Conservation (phyloP, 1,140 invertebrate species). For the Berghia stephanieae region DNA sequence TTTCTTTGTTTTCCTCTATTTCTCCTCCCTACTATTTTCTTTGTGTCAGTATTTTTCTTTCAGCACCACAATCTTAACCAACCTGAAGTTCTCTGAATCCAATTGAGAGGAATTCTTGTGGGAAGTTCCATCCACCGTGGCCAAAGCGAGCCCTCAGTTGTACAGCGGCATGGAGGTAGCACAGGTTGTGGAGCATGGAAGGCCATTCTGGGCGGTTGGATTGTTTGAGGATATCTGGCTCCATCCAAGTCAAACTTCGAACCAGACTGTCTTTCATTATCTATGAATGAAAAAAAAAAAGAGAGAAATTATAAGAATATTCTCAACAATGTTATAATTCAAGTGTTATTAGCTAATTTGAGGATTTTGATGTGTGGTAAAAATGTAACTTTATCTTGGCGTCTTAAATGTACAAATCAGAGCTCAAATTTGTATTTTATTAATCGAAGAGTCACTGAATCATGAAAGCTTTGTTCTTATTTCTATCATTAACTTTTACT, state of each 20-base stretch:
- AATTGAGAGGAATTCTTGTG: conserved; percentile 52
- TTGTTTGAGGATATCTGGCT: conserved; percentile 61
- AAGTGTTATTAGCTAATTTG: too few relatives aligned
- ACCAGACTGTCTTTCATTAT: conserved; percentile 64
- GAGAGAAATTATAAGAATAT: too few relatives aligned
- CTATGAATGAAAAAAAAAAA: conserved; percentile 41
- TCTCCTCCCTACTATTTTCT: too few relatives aligned
- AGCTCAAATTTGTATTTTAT: too few relatives aligned
- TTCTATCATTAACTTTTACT: too few relatives aligned
- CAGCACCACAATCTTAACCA: too few relatives aligned
- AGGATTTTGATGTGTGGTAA: neutral
- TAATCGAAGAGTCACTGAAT: too few relatives aligned
- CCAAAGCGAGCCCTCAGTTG: conserved; percentile 59
- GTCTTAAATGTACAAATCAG: too few relatives aligned
- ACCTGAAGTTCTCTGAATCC: conserved; percentile 59
- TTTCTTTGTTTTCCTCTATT: too few relatives aligned
- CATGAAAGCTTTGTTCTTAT: too few relatives aligned
- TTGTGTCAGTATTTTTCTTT: too few relatives aligned
- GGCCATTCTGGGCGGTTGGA: conserved; percentile 61
- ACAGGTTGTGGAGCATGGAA: conserved; percentile 64
- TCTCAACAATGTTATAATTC: too few relatives aligned
- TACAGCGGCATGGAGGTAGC: conserved; percentile 64
- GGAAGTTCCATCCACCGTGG: conserved; percentile 61
- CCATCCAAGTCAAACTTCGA: conserved; percentile 59
- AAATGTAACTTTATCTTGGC: neutral